Conservation (phyloP, 2,888 invertebrate species). For the Epirrita christyi region DNA sequence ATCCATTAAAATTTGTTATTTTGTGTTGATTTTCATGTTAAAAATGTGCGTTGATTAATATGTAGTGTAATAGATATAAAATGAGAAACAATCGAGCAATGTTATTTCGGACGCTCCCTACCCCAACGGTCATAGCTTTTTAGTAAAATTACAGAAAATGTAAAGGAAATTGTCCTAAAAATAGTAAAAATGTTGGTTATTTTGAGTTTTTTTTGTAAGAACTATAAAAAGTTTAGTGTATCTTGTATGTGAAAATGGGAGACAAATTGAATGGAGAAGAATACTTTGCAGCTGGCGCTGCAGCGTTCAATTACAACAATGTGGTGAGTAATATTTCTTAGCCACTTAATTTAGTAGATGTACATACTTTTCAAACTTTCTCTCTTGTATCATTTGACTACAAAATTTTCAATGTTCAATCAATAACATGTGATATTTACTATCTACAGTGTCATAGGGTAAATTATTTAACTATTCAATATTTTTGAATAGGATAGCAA, state of each 20-base stretch:
- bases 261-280: slow-evolving; percentile 78
- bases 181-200: slow-evolving; percentile 44
- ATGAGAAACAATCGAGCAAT: slow-evolving; percentile 46
- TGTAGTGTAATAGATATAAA: not conserved
- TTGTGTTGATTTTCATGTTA: not conserved
- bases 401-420: too few species aligned
- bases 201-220: slow-evolving; percentile 49
- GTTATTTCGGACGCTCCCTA: slow-evolving; percentile 70
- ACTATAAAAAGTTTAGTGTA: slow-evolving; percentile 54
- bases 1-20: not conserved
- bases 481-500: too few species aligned
- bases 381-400: too few species aligned
- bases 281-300: slow-evolving; percentile 70
- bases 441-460: too few species aligned
- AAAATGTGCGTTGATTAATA: slow-evolving; percentile 1
- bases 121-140: slow-evolving; percentile 46
- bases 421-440: too few species aligned
- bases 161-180: slow-evolving; percentile 26
- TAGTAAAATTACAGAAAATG: slow-evolving; percentile 41
- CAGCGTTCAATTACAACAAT: slow-evolving; percentile 80
- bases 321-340: slow-evolving; percentile 64
- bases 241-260: slow-evolving; percentile 59
- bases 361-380: too few species aligned
- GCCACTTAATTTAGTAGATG: too few species aligned
- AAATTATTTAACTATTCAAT: too few species aligned